Conservation (phyloP, 2,888 invertebrate species). For the Acanthosepion esculentum region DNA sequence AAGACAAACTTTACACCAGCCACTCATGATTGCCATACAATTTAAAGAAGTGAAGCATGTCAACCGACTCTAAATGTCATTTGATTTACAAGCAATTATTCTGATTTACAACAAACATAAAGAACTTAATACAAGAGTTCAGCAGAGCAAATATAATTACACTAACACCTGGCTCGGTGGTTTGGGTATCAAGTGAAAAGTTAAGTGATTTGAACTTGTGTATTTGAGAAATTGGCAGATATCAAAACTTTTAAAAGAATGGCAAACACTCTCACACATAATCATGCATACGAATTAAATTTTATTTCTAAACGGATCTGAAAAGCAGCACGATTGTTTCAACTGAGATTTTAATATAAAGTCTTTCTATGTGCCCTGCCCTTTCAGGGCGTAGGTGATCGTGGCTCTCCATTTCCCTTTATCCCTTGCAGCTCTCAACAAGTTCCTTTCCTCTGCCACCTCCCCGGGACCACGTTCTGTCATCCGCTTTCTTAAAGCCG, state of each 20-base stretch:
- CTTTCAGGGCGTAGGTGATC: no score
- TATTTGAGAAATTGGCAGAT: background rate
- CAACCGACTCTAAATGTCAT: background rate
- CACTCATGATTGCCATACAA: background rate
- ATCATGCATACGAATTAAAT: background rate
- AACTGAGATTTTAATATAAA: no score
- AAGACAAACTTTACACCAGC: background rate
- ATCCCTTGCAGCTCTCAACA: no score
- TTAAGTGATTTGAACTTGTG: background rate
- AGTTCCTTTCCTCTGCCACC: no score
- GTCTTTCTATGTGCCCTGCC: no score
- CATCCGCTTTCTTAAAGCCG: no score
- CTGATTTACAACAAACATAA: background rate
- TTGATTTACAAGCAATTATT: conserved; percentile 21
- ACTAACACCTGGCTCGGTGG: background rate
- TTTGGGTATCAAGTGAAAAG: background rate
- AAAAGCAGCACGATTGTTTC: background rate
- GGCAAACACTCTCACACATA: background rate
- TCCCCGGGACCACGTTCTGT: no score
- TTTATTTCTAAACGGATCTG: background rate
- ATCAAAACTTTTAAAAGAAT: background rate
- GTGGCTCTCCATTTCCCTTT: no score
- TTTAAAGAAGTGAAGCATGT: background rate
- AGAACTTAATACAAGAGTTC: background rate
- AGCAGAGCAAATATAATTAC: background rate